phyloP scores from a whole-genome alignment of 2,113 vertebrate species.

The Cebus imitator region DNA sequence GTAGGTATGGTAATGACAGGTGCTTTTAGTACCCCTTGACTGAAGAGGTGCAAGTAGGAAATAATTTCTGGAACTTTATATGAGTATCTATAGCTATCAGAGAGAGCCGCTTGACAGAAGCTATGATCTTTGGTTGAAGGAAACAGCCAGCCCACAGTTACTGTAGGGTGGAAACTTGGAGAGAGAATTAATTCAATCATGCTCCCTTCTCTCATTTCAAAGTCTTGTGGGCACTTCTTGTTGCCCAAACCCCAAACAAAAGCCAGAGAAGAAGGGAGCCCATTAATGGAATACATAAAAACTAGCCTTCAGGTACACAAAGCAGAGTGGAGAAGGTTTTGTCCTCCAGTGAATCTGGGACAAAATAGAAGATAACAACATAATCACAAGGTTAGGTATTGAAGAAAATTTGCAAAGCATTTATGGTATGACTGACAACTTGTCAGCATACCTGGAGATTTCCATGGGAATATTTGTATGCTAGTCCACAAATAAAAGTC shows the following conservation, averaged over 20 bases:
- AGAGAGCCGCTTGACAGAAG: not conserved
- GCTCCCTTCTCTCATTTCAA: not conserved
- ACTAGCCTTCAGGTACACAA: not conserved
- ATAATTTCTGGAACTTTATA: not conserved
- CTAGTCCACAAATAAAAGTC: not conserved
- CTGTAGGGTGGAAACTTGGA: not conserved
- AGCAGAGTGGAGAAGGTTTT: not conserved
- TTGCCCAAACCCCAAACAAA: not conserved
- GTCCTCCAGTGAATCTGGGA: not conserved
- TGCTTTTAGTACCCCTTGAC: not conserved
- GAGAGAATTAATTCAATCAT: not conserved
- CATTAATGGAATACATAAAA: not conserved
- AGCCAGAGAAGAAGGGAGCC: not conserved
- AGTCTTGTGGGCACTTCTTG: not conserved
- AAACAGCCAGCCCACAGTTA: not conserved
- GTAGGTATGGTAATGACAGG: not conserved
- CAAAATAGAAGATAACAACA: not conserved
- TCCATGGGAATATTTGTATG: not conserved
- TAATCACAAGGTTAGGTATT: not conserved
- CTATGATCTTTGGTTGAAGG: not conserved
- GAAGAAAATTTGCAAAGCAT: not conserved
- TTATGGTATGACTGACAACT: not conserved
- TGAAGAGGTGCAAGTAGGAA: not conserved
- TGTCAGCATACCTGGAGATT: not conserved
- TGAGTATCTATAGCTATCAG: not conserved